Evolutionary conservation across 2,888 invertebrate species (phyloP), one percentile per base, ranked within the genome.

Genomic region (Tholera decimalis): DNA sequence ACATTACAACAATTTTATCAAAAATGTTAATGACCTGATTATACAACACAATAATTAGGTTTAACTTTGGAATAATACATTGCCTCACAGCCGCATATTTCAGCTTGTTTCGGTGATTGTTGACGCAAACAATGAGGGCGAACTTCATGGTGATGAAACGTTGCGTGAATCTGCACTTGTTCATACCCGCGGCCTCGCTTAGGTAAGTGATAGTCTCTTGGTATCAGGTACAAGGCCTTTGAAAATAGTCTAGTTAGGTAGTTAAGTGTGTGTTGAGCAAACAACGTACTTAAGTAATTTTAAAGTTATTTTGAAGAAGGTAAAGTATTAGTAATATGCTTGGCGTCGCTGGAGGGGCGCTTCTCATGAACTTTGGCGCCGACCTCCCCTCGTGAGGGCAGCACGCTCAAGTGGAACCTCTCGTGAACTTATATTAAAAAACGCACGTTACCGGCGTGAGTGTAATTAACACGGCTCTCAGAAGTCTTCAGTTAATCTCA

Each of bases 1-100:
- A 65, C 35, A 30, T 55, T 63, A 0, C 11, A 54, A 56, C 68
- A 74, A 83, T 83, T 54, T 78, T 54, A 79, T 83, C 73, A 83
- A 72, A 73, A 68, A 83, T 78, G 58, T 83, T 82, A 80, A 82
- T 74, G 73, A 78, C 63, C 63, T 39, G 58, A 71, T 79, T 68
- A 64, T 62, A 73, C 67, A 74, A 69, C 59, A 73, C 69, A 62
- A 50, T 74, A 66, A 73, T 75, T 63, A 77, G 59, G 73, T 73
- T 67, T 57, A 60, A 53, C 28, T 62, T 60, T 64, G n/a, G 55
- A 56, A 69, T 73, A 68, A 82, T 61, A 67, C 43, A 77, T 79
- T 72, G 73, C 73, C 55, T 57, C 73, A 73, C 55, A 55, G 68
- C 56, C 51, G 57, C 64, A 73, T 71, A 55, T 51, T 73, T 56